A percentile compares a stretch with the other conserved stretches of the same genome.
Evolutionary conservation across 2,888 invertebrate species (phyloP).

Genomic region (Dorcus hopei): DNA sequence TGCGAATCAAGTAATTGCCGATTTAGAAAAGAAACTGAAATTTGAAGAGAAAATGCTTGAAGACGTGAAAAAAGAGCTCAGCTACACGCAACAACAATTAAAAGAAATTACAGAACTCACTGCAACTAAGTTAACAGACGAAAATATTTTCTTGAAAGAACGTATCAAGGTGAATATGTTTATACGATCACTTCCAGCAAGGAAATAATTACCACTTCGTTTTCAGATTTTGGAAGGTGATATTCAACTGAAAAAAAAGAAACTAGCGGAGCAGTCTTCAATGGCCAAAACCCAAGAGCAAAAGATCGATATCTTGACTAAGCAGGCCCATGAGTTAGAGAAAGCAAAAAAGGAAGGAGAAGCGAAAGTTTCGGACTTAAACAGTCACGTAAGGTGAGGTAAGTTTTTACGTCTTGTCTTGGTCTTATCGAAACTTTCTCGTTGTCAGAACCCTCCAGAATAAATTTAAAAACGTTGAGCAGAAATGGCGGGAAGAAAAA

Average conservation of each 20-base stretch:
- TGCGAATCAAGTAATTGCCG: conserved; percentile 14
- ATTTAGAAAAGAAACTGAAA: conserved; percentile 33
- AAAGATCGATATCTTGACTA: conserved; percentile 46
- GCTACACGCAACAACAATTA: conserved; percentile 16
- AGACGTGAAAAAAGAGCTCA: conserved; percentile 14
- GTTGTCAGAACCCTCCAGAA: conserved; percentile 35
- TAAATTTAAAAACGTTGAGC: conserved; percentile 38
- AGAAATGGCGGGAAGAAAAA: conserved; percentile 41
- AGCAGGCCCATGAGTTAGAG: conserved; percentile 49
- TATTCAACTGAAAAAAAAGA: conserved; percentile 36
- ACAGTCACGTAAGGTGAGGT: conserved; percentile 37
- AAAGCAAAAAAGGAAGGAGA: conserved; percentile 47
- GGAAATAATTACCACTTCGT: not conserved
- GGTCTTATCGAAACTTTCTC: not conserved
- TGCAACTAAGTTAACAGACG: conserved; percentile 9
- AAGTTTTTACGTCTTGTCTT: not conserved
- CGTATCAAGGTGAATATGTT: conserved; percentile 6
- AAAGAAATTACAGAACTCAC: conserved; percentile 14
- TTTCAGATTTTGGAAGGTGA: conserved; percentile 38
- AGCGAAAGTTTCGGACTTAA: conserved; percentile 40
- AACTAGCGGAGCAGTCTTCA: conserved; percentile 9
- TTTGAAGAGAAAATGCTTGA: conserved; percentile 6
- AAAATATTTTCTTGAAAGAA: conserved; percentile 14
- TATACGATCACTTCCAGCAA: too few relatives aligned
- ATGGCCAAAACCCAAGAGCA: conserved; percentile 33